These are phyloP conservation scores for Melanostigma gelatinosum DNA, from an alignment of 2,113 vertebrate species.

Conservation along the genomic window DNA sequence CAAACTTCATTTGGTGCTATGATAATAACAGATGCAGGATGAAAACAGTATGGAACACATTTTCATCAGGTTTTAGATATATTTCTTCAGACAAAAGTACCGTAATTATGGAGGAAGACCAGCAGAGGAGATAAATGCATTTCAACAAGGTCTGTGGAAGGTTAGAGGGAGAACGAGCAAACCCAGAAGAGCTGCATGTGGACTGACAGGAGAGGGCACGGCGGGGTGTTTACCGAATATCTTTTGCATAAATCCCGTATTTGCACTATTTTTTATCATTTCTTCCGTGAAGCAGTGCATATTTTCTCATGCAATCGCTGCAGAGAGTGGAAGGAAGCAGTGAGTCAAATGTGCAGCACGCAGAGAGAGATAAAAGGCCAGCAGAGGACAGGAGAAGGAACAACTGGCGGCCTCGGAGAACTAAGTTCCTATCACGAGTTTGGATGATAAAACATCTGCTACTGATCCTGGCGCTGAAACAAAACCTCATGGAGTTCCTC, in stretches of 20 bases:
- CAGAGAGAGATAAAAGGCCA: constrained; percentile 24
- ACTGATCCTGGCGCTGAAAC: not conserved
- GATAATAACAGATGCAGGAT: not conserved
- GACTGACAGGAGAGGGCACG: constrained; percentile 35
- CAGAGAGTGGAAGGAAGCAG: not conserved
- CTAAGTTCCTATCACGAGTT: not conserved
- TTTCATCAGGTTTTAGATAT: not conserved
- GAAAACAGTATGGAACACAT: not conserved
- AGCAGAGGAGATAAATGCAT: not conserved
- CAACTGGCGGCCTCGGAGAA: not conserved
- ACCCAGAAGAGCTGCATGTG: not conserved
- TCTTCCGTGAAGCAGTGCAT: constrained; percentile 16
- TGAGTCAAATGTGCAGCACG: not conserved
- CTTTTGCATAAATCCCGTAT: constrained; percentile 26
- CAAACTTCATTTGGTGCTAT: too few species aligned
- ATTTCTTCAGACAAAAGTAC: not conserved
- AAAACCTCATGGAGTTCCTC: constrained; percentile 10
- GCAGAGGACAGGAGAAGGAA: constrained; percentile 20
- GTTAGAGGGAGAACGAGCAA: not conserved
- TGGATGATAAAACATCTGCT: constrained; percentile 4
- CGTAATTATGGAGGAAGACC: not conserved
- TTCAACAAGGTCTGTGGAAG: constrained; percentile 12
- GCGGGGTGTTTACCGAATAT: constrained; percentile 26
- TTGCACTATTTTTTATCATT: constrained; percentile 51
- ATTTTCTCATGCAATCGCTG: constrained; percentile 35